Conservation (phyloP, 2,113 vertebrate genomes). For the Ceuthmochares aereus region DNA sequence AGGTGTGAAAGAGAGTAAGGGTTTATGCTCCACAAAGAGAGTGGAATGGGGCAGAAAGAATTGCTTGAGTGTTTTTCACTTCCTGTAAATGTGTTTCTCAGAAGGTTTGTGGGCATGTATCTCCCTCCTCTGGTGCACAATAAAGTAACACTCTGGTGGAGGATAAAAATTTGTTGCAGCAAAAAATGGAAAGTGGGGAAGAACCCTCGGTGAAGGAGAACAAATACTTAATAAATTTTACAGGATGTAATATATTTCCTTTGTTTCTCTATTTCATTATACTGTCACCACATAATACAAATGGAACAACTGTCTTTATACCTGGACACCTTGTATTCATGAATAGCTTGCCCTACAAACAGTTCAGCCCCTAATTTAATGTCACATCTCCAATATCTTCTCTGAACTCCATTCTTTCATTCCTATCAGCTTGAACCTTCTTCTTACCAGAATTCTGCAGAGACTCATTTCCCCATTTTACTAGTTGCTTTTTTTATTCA, state of each 20-base stretch:
- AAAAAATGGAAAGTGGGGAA: neutral
- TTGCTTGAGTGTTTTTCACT: neutral
- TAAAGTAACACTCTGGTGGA: constrained; percentile 41
- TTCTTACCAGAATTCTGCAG: neutral
- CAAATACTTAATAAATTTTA: neutral
- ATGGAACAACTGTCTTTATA: neutral
- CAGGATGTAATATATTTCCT: neutral
- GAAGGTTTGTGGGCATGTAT: constrained; percentile 18
- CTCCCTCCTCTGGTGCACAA: constrained; percentile 25
- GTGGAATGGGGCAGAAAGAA: neutral
- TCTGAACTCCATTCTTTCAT: neutral
- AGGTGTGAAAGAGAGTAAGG: neutral
- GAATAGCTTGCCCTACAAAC: neutral
- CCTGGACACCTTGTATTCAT: neutral
- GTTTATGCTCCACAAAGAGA: neutral
- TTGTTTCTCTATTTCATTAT: neutral
- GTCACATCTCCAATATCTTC: neutral
- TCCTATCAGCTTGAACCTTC: neutral
- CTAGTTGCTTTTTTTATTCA: neutral
- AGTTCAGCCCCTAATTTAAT: neutral
- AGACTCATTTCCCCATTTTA: neutral
- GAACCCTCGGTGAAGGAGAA: neutral
- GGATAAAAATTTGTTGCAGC: neutral
- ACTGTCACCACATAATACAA: neutral
- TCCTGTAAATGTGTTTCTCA: constrained; percentile 14